Conservation (phyloP, 1,140 invertebrate species). For the Diabrotica undecimpunctata region DNA sequence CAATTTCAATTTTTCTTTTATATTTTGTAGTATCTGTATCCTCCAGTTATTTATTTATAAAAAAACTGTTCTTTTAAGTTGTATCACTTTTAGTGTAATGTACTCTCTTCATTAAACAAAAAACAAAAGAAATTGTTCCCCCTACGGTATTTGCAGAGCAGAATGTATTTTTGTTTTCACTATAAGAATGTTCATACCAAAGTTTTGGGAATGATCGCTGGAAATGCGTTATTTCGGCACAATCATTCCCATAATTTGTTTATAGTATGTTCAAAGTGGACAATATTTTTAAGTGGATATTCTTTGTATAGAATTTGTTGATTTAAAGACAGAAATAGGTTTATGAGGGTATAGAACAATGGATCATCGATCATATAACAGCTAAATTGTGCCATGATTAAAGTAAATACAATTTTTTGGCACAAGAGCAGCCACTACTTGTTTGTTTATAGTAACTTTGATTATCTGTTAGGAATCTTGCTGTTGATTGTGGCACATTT, state of each 20-base stretch:
- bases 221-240: background rate
- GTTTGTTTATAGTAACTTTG: too few species aligned
- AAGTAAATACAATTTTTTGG: too few species aligned
- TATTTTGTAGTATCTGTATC: constrained; percentile 4
- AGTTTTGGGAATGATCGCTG: constrained; percentile 13
- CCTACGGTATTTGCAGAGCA: constrained; percentile 45
- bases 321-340: background rate
- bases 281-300: constrained; percentile 20
- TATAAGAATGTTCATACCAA: constrained; percentile 15
- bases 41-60: constrained; percentile 29
- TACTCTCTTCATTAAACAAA: constrained; percentile 10
- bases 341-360: background rate
- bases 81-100: constrained; percentile 29
- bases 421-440: too few species aligned
- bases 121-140: constrained; percentile 21
- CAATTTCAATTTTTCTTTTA: background rate
- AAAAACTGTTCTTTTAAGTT: constrained; percentile 30
- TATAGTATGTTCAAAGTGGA: constrained; percentile 18
- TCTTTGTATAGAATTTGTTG: background rate
- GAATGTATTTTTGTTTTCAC: constrained; percentile 37
- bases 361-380: too few species aligned
- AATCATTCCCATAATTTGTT: constrained; percentile 3
- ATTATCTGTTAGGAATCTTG: too few species aligned
- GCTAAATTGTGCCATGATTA: too few species aligned
- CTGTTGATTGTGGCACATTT: too few species aligned